phyloP scores from a whole-genome alignment of 2,113 vertebrate genomes.

The Tragulus kanchil region DNA sequence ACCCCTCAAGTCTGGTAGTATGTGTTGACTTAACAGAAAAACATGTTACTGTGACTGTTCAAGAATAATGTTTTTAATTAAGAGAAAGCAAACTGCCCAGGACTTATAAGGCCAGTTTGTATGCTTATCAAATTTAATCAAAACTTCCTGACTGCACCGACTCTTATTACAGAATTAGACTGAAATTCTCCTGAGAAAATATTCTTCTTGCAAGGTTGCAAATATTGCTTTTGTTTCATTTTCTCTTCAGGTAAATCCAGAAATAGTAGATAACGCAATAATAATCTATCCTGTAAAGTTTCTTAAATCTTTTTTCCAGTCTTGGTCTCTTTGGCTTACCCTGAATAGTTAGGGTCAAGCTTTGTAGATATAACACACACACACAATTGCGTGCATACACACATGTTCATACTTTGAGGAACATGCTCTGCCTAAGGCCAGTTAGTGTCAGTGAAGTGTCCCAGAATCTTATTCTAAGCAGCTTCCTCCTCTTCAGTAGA shows the following conservation, averaged over 20 bases:
- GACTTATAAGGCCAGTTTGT: constrained; percentile 33
- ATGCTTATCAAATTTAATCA: constrained; percentile 71
- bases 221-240: constrained; percentile 53
- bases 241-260: constrained; percentile 29
- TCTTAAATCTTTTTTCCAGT: neutral
- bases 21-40: constrained; percentile 75
- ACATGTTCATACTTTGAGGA: neutral
- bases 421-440: neutral
- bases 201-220: constrained; percentile 67
- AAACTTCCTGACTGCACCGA: constrained; percentile 46
- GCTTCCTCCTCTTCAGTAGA: neutral
- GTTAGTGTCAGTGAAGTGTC: neutral
- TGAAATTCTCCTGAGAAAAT: constrained; percentile 68
- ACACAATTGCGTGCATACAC: no score
- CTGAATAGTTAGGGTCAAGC: neutral
- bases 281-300: constrained; percentile 22
- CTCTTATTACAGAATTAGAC: constrained; percentile 55
- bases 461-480: neutral
- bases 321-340: neutral
- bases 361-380: neutral
- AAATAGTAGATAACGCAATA: constrained; percentile 45
- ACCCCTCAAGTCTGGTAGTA: neutral
- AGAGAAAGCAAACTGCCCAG: constrained; percentile 48
- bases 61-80: constrained; percentile 82
- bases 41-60: neutral